These are phyloP conservation scores for Stenoptilia bipunctidactyla DNA, from an alignment of 2,888 invertebrate species.

Conservation along the genomic window DNA sequence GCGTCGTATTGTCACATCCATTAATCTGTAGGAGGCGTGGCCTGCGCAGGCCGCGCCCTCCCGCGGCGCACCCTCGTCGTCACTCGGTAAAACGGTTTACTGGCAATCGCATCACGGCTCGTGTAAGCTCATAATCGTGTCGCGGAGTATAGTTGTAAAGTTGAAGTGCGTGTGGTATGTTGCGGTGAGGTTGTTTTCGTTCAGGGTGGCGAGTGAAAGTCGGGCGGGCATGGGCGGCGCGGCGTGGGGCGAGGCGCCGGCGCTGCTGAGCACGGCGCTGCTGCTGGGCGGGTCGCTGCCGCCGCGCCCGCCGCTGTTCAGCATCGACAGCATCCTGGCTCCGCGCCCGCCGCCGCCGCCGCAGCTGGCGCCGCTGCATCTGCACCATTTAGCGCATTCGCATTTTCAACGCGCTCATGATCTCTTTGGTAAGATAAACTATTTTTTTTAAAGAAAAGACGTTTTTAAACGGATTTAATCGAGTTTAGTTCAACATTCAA, in stretches of 20 bases:
- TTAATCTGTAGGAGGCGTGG: constrained; percentile 50
- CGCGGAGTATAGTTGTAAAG: too few species aligned
- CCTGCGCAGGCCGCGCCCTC: constrained; percentile 29
- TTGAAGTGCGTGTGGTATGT: constrained; percentile 11
- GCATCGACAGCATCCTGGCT: constrained; percentile 89
- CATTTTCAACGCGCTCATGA: constrained; percentile 81
- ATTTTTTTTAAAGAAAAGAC: too few species aligned
- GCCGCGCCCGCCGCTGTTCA: constrained; percentile 76
- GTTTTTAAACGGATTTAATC: too few species aligned
- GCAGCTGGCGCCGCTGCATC: constrained; percentile 63
- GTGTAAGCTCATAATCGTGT: constrained; percentile 29
- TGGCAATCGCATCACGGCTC: constrained; percentile 58
- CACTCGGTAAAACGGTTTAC: constrained; percentile 56
- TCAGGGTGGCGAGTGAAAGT: constrained; percentile 25
- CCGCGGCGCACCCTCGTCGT: constrained; percentile 25
- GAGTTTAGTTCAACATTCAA: too few species aligned
- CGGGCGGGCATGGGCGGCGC: constrained; percentile 38
- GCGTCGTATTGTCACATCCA: constrained; percentile 68
- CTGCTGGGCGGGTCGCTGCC: constrained; percentile 61
- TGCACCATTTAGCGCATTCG: constrained; percentile 73
- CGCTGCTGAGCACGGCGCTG: constrained; percentile 63
- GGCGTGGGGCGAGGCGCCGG: constrained; percentile 55
- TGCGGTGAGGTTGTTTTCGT: constrained; percentile 2
- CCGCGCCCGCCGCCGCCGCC: constrained; percentile 73
- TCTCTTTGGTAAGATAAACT: constrained; percentile 84